Base-by-base conservation (phyloP, 2,888 invertebrate genomes). In the Tholera decimalis region DNA sequence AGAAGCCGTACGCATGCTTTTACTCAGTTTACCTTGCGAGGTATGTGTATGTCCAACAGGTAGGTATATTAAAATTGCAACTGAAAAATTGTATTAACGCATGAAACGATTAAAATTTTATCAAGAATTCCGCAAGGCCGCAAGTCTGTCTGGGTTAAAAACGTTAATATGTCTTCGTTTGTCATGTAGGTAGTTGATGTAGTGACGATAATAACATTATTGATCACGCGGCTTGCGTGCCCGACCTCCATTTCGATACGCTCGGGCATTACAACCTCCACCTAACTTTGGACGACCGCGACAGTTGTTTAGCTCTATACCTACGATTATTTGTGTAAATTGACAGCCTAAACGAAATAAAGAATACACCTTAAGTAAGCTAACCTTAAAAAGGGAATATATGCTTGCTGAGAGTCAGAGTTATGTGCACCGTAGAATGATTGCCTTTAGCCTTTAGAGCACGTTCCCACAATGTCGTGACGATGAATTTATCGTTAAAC, bases 231-330 rank as follows among this genome's bases (percentile, higher is more conserved):
- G 37, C 18, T 24, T 15, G 15, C 47, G n/a, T 15, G 35, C 9
- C 8, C 26, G 70, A 72, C 61, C 70, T 76, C 49, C 50, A 53
- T 68, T 58, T 51, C 35, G 55, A 37, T 70, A 22, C 71, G 70
- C 30, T 72, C 50, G 60, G 41, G 44, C 55, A 69, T 68, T 69
- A 18, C 75, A 75, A 69, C 75, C 70, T 71, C 60, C 70, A 69
- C 26, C 68, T 37, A 74, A 67, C 35, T 67, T 53, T 15, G 43
- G 18, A 55, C 37, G 44, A 56, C 22, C 30, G 49, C 73, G 47
- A 50, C 58, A 65, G 33, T 28, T 72, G 20, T 39, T 44, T 46
- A 26, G 11, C 18, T 64, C n/a, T 26, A 50, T 37, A 50, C 8
- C 43, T 24, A 15, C 13, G 37, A 37, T n/a, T 3, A 3, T 22